A percentile compares a stretch with the other conserved stretches of the same genome.
These are phyloP conservation scores for Ormia ochracea DNA, from an alignment of 2,888 invertebrate genomes.

Conservation along the genomic window DNA sequence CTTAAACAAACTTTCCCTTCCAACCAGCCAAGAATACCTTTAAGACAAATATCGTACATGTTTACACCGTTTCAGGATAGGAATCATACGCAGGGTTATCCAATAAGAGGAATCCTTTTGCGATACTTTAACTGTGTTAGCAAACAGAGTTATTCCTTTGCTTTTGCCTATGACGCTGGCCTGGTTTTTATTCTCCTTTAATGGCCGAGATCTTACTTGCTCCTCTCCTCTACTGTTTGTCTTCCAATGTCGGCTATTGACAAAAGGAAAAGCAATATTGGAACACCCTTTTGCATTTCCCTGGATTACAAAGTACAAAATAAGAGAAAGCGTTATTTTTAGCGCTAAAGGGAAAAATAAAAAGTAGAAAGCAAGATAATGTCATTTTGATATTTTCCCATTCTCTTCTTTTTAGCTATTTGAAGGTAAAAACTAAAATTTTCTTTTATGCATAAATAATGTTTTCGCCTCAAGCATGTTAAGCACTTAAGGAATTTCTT, in stretches of 20 bases:
- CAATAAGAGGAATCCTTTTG: too few species aligned
- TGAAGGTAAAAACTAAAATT: slow-evolving; percentile 4
- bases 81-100: too few species aligned
- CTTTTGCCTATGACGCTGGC: too few species aligned
- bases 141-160: too few species aligned
- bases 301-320: not conserved
- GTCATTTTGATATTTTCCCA: slow-evolving; percentile 29
- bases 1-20: slow-evolving; percentile 1
- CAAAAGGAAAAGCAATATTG: slow-evolving; percentile 7
- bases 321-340: not conserved
- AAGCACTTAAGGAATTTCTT: not conserved
- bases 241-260: too few species aligned
- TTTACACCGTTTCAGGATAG: slow-evolving; percentile 10
- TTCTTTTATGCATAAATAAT: slow-evolving; percentile 26
- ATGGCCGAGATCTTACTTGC: too few species aligned
- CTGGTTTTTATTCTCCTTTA: too few species aligned
- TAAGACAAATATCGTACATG: slow-evolving; percentile 46
- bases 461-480: slow-evolving; percentile 11
- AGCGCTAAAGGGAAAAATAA: not conserved
- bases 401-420: not conserved
- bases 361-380: slow-evolving; percentile 34
- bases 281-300: not conserved
- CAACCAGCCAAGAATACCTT: slow-evolving; percentile 28
- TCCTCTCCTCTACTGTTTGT: too few species aligned
- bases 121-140: too few species aligned